Conservation (phyloP, 1,140 invertebrate genomes). For the Rhyacophila brunnea region DNA sequence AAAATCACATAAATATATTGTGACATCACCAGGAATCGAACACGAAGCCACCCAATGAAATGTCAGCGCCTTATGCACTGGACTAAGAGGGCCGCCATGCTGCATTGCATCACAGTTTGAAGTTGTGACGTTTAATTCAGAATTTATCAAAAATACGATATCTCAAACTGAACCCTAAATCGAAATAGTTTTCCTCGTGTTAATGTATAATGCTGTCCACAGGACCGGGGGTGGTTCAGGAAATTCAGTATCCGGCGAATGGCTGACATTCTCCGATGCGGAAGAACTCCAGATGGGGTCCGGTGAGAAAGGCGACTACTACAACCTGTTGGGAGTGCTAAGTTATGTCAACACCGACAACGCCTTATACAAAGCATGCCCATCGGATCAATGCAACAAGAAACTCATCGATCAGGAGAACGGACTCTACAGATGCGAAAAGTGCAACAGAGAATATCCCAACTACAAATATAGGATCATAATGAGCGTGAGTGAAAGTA, state of each 20-base stretch:
- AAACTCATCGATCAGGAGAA: slow-evolving; percentile 88
- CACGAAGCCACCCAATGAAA: too few relatives aligned
- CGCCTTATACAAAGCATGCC: slow-evolving; percentile 87
- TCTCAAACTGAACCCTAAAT: too few relatives aligned
- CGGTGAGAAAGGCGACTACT: slow-evolving; percentile 78
- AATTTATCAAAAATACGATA: too few relatives aligned
- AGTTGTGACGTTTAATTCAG: too few relatives aligned
- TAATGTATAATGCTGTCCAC: too few relatives aligned
- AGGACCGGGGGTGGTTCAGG: slow-evolving; percentile 47
- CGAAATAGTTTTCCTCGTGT: too few relatives aligned
- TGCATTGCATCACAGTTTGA: too few relatives aligned
- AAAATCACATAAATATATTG: too few relatives aligned
- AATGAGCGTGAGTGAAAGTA: slow-evolving; percentile 71
- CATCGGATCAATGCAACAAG: slow-evolving; percentile 84
- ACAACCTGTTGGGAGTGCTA: slow-evolving; percentile 48
- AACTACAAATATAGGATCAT: slow-evolving; percentile 87
- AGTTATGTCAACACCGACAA: slow-evolving; percentile 67
- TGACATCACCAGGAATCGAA: too few relatives aligned
- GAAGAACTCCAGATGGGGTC: slow-evolving; percentile 63
- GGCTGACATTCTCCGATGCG: slow-evolving; percentile 73
- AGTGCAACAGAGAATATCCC: slow-evolving; percentile 82
- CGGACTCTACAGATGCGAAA: slow-evolving; percentile 90
- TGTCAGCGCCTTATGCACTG: too few relatives aligned
- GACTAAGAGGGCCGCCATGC: too few relatives aligned
- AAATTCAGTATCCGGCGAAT: slow-evolving; percentile 51